Percentiles rank a stretch among this genome's conserved stretches.
Conservation (phyloP, 2,113 vertebrate genomes). For the Boleophthalmus pectinirostris region DNA sequence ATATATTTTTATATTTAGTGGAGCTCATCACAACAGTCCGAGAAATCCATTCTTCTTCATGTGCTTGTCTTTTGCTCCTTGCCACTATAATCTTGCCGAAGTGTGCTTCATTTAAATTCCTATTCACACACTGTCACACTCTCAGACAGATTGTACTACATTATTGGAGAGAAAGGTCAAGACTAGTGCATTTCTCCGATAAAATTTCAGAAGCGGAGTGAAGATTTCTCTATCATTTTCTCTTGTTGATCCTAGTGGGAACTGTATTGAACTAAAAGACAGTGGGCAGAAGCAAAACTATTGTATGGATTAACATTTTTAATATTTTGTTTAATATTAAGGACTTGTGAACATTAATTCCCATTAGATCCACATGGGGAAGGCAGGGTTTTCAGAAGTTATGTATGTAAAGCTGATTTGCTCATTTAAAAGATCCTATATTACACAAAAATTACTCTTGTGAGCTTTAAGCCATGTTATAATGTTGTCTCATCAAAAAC, state of each 20-base stretch:
- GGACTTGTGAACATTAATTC: background rate
- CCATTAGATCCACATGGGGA: background rate
- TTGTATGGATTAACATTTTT: slow-evolving; percentile 3
- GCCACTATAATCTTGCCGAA: slow-evolving; percentile 1
- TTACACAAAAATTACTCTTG: no score
- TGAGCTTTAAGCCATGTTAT: no score
- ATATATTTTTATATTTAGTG: slow-evolving; percentile 12
- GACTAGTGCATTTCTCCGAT: slow-evolving; percentile 5
- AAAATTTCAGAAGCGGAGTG: slow-evolving; percentile 11
- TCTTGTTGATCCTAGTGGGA: slow-evolving; percentile 10
- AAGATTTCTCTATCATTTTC: slow-evolving; percentile 14
- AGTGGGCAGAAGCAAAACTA: slow-evolving; percentile 12
- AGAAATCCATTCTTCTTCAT: slow-evolving; percentile 22
- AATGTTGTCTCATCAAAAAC: no score
- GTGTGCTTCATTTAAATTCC: background rate
- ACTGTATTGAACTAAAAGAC: slow-evolving; percentile 22
- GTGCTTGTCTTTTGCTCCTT: slow-evolving; percentile 5
- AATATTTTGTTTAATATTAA: background rate
- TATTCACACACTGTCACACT: slow-evolving; percentile 8
- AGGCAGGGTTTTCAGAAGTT: background rate
- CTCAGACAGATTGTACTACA: slow-evolving; percentile 6
- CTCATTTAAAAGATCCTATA: background rate
- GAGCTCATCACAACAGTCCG: slow-evolving; percentile 21
- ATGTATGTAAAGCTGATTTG: background rate
- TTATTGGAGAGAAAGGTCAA: slow-evolving; percentile 23